Percentiles rank a stretch among this genome's conserved stretches.
Evolutionary conservation across 1,140 invertebrate genomes (phyloP).

Genomic region (Macrocentrus cingulum): DNA sequence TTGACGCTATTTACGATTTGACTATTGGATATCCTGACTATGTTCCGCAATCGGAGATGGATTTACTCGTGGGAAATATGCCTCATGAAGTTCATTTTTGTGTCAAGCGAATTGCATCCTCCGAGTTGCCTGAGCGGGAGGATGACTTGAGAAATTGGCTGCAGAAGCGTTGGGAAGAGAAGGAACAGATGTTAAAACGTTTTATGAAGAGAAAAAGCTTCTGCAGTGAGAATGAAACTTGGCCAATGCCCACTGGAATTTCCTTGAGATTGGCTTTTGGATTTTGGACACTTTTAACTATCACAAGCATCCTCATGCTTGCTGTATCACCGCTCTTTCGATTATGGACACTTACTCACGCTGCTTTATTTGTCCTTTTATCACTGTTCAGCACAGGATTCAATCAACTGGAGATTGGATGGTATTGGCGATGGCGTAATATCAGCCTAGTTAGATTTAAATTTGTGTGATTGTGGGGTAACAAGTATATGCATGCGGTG

Average conservation of each 20-base stretch:
- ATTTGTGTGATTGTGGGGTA: neutral
- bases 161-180: slow-evolving; percentile 70
- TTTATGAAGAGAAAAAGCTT: slow-evolving; percentile 64
- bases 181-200: slow-evolving; percentile 65
- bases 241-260: slow-evolving; percentile 44
- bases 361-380: slow-evolving; percentile 55
- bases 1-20: slow-evolving; percentile 78
- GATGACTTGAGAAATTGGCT: slow-evolving; percentile 67
- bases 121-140: slow-evolving; percentile 64
- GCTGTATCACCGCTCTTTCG: slow-evolving; percentile 55
- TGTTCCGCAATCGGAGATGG: slow-evolving; percentile 70
- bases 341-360: slow-evolving; percentile 56
- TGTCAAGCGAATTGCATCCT: slow-evolving; percentile 69
- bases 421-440: slow-evolving; percentile 52
- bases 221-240: slow-evolving; percentile 29
- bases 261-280: slow-evolving; percentile 59
- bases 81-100: slow-evolving; percentile 75
- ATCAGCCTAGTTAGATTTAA: neutral
- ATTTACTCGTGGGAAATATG: slow-evolving; percentile 67
- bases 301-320: slow-evolving; percentile 51
- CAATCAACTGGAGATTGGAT: slow-evolving; percentile 61
- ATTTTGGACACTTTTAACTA: slow-evolving; percentile 60
- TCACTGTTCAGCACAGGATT: slow-evolving; percentile 61
- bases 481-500: neutral
- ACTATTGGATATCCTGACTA: slow-evolving; percentile 74